Percentiles rank a stretch among this genome's conserved stretches.
phyloP scores from a whole-genome alignment of 64 coral and sea anemone species.

The Dendrophyllia cribrosa region DNA sequence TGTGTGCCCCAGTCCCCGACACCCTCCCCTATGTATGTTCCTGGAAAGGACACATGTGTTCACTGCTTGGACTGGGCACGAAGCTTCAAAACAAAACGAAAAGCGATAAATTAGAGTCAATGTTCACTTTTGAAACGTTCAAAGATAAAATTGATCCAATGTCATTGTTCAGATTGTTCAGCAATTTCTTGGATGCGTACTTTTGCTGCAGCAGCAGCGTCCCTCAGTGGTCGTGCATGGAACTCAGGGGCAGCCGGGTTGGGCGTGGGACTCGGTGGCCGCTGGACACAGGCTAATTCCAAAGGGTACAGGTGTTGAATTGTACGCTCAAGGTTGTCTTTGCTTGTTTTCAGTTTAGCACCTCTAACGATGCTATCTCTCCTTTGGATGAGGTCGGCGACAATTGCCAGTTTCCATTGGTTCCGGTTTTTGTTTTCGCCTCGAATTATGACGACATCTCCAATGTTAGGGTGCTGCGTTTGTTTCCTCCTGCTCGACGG shows the following conservation, averaged over 20 bases:
- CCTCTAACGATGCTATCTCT: not conserved
- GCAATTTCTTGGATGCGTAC: not conserved
- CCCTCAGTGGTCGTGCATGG: not conserved
- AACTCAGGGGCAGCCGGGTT: not conserved
- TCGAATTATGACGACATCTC: constrained; percentile 18
- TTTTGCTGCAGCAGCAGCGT: not conserved
- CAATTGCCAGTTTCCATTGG: not conserved
- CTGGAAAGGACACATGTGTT: no score
- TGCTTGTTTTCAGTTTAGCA: not conserved
- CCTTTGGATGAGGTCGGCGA: not conserved
- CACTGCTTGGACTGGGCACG: no score
- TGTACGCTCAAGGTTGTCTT: not conserved
- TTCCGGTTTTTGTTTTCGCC: not conserved
- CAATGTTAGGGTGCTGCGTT: not conserved
- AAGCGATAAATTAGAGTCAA: not conserved
- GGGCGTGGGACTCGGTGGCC: not conserved
- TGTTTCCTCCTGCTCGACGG: constrained; percentile 13
- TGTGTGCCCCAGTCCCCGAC: no score
- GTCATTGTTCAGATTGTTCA: not conserved
- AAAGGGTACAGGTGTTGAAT: constrained; percentile 1
- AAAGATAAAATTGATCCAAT: not conserved
- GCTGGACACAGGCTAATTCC: not conserved
- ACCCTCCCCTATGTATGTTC: no score
- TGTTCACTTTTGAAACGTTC: not conserved
- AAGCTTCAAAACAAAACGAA: no score